A percentile compares a stretch with the other conserved stretches of the same genome.
phyloP scores from a whole-genome alignment of 2,888 invertebrate species.

The Pseudococcus longispinus region DNA sequence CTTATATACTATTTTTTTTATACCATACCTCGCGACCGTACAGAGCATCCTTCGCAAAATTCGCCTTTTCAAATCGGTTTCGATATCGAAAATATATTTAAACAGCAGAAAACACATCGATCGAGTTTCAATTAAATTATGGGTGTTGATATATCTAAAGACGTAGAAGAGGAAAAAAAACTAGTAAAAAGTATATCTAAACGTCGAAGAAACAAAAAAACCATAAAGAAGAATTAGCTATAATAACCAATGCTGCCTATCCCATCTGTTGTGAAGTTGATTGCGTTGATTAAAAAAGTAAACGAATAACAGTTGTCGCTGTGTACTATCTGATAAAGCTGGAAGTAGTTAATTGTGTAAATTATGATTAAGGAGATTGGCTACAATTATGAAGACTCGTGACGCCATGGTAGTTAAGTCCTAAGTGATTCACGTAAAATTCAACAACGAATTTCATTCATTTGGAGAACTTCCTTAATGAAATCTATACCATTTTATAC shows the following conservation, averaged over 20 bases:
- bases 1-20: not conserved
- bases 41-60: not conserved
- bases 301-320: conserved; percentile 43
- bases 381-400: conserved; percentile 53
- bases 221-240: conserved; percentile 37
- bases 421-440: conserved; percentile 46
- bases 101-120: not conserved
- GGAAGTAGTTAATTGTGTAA: conserved; percentile 56
- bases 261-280: conserved; percentile 44
- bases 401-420: conserved; percentile 53
- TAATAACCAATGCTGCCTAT: conserved; percentile 41
- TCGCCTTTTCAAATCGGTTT: not conserved
- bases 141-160: not conserved
- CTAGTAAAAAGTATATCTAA: not conserved
- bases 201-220: conserved; percentile 5
- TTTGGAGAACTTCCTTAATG: conserved; percentile 43
- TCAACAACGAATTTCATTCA: conserved; percentile 43
- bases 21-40: not conserved
- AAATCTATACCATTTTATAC: conserved; percentile 9
- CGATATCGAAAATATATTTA: not conserved
- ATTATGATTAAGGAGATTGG: conserved; percentile 57
- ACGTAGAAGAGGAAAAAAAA: not conserved
- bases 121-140: conserved; percentile 19
- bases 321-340: conserved; percentile 55
- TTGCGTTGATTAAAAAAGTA: conserved; percentile 46